Evolutionary conservation across 2,888 invertebrate genomes (phyloP), one percentile per base, ranked within the genome.

Genomic region (Aromia moschata): DNA sequence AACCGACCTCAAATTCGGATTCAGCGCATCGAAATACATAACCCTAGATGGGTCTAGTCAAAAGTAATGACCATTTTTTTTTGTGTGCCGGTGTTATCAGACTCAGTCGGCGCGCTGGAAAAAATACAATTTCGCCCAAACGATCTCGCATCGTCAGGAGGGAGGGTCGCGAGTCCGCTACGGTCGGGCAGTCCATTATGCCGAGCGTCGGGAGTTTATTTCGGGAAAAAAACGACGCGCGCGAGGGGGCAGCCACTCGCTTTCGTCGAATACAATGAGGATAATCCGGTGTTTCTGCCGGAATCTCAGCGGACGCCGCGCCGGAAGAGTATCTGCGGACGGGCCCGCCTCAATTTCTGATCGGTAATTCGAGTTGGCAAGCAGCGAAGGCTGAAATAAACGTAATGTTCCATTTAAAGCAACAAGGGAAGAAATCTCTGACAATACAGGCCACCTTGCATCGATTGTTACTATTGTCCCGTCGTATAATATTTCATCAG

Each of bases 141-240:
- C 52, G 41, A 52, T 52, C 31, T 15, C 31, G 31, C 14, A 31
- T 31, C 31, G n/a, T n/a, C n/a, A n/a, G n/a, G n/a, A 31, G 31
- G 31, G 16, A 45, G 14, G 10, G 45, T 10, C 45, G 45, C 45
- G 45, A 31, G 31, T 45, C 44, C 30, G 15, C 44, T 44, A 12
- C 41, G 7, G 11, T 15, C 30, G 40, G 31, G 17, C 41, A 33
- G 40, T 52, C 52, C 52, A 52, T 52, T 52, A 52, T 25, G n/a
- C 30, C 40, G 18, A 2, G 10, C 16, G 52, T 41, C 11, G 41
- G 41, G 63, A 68, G 70, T 70, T 70, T 70, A 68, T 68, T 70
- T 68, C 68, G 67, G 70, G 68, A 70, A 52, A 69, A 70, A 68
- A 67, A 67, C 68, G 68, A 68, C 68, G 67, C 30, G 40, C 38